A percentile compares a stretch with the other conserved stretches of the same genome.
phyloP scores from a whole-genome alignment of 37 sponge, comb jelly and placozoan species.

The Cliona cf. orientalis region DNA sequence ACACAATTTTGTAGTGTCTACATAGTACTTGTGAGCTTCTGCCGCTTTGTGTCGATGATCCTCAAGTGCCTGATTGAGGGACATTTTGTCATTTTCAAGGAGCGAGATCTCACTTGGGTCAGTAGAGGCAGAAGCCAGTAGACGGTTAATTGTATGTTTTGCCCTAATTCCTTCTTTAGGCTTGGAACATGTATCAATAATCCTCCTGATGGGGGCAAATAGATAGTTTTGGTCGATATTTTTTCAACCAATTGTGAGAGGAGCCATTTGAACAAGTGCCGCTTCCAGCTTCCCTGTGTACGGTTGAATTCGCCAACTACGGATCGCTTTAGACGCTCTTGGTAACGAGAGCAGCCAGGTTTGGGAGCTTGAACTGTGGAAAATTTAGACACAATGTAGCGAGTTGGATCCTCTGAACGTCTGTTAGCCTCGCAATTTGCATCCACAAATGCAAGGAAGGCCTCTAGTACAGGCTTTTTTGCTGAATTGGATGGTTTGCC shows the following conservation, averaged over 20 bases:
- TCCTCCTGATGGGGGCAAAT: not conserved
- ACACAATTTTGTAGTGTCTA: not conserved
- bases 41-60: not conserved
- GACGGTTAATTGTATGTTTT: not conserved
- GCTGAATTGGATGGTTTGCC: not conserved
- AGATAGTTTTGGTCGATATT: not conserved
- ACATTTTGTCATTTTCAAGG: not conserved
- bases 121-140: not conserved
- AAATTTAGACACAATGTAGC: not conserved
- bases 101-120: not conserved
- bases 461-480: not conserved
- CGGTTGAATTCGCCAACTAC: not conserved
- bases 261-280: not conserved
- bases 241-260: not conserved
- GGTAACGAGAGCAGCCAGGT: not conserved
- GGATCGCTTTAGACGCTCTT: not conserved
- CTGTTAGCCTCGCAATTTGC: not conserved
- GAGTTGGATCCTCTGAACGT: not conserved
- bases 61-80: not conserved
- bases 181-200: not conserved
- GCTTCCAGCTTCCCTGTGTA: not conserved
- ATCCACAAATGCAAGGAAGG: not conserved
- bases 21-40: not conserved
- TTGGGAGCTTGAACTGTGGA: not conserved
- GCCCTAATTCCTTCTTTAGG: not conserved